Percentiles rank a stretch among this genome's conserved stretches.
Evolutionary conservation across 2,113 vertebrate genomes (phyloP).

Genomic region (Gambusia affinis): DNA sequence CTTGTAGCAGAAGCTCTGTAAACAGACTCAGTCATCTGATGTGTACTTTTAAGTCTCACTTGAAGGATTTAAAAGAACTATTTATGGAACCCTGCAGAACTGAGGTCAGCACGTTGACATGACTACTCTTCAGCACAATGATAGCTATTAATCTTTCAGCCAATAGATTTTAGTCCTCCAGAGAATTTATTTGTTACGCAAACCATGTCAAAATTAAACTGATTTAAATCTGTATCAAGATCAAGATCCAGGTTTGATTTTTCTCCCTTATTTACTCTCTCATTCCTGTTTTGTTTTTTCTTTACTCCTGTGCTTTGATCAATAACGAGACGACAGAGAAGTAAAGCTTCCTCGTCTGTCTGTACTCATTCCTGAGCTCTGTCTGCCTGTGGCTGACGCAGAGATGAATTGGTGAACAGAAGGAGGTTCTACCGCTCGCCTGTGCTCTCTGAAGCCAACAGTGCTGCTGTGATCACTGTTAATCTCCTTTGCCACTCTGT

Average conservation of each 20-base stretch:
- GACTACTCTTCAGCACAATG: too few species aligned
- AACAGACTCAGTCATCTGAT: too few species aligned
- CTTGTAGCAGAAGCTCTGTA: too few species aligned
- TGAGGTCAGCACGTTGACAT: not conserved
- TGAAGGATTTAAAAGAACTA: not conserved
- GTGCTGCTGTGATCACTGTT: conserved; percentile 73
- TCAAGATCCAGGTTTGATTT: not conserved
- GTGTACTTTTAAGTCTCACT: not conserved
- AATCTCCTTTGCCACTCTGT: conserved; percentile 75
- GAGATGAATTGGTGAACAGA: conserved; percentile 69
- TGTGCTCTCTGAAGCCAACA: conserved; percentile 67
- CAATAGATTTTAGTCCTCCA: not conserved
- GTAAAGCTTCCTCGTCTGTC: conserved; percentile 67
- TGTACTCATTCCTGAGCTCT: conserved; percentile 57
- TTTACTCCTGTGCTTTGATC: conserved; percentile 67
- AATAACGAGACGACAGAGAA: conserved; percentile 67
- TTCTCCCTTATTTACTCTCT: not conserved
- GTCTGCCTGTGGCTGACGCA: conserved; percentile 69
- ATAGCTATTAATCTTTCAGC: not conserved
- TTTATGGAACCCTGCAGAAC: not conserved
- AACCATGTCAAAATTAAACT: not conserved
- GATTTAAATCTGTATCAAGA: not conserved
- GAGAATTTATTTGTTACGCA: not conserved
- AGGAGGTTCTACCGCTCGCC: conserved; percentile 62
- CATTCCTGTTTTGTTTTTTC: not conserved